Conservation (phyloP, 2,888 invertebrate genomes). For the Campoplex capitator region DNA sequence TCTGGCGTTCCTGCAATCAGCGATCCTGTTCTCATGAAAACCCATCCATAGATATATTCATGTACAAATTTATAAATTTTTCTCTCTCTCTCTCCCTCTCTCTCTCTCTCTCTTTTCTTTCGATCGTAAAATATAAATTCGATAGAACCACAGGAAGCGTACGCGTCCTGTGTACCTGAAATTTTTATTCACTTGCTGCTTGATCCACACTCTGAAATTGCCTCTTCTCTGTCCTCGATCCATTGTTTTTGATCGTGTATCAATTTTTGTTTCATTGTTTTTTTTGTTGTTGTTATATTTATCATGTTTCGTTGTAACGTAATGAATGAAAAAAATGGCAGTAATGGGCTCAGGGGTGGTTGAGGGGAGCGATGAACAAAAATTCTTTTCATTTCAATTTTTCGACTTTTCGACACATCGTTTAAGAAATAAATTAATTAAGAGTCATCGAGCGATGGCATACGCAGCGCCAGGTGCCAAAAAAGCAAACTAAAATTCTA, state of each 20-base stretch:
- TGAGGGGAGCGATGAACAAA: no score
- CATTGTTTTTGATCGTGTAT: not conserved
- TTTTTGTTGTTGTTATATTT: not conserved
- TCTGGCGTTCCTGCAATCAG: constrained; percentile 80
- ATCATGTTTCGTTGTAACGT: not conserved
- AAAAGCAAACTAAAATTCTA: no score
- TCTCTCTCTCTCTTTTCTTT: not conserved
- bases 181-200: constrained; percentile 42
- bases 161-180: constrained; percentile 50
- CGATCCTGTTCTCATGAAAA: constrained; percentile 66
- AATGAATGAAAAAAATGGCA: not conserved
- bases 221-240: not conserved
- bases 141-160: constrained; percentile 46
- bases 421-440: no score
- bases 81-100: no score
- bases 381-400: no score
- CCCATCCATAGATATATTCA: not conserved
- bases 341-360: no score
- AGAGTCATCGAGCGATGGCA: no score
- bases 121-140: constrained; percentile 56
- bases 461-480: no score
- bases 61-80: not conserved
- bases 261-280: not conserved
- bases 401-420: no score
- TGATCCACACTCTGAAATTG: constrained; percentile 37